Base-by-base conservation (phyloP, 64 coral and sea anemone genomes). In the Porites lutea region DNA sequence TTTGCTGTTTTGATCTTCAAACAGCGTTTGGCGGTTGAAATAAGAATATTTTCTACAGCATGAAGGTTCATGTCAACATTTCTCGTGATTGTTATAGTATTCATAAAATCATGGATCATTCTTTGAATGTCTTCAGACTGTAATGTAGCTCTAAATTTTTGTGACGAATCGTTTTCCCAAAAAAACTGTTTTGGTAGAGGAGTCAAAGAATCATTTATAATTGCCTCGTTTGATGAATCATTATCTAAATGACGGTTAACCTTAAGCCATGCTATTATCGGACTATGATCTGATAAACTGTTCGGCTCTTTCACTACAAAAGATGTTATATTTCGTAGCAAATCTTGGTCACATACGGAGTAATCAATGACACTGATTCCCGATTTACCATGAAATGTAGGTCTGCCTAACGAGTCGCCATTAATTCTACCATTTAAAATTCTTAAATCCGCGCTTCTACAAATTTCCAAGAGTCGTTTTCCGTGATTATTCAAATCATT, bases 1-100 rank as follows among this genome's bases (percentile, higher is more conserved):
- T 74, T 88, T 3, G 8, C 13, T 6, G 57, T 75, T 20, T 75
- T 88, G 52, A 88, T 48, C 37, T 88, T 88, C 18, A 88, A 75
- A 88, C 27, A 88, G 53, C 22, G 15, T 54, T 88, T 88, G 21
- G 43, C 50, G n/a, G 86, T 71, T 75, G 50, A 46, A 18, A 79
- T 53, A 79, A 79, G 55, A 48, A 79, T 79, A n/a, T 8, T n/a
- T 79, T 79, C 0, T 53, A 79, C 27, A 0, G 27, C 27, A 37
- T 37, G 0, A 37, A 37, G 27, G 27, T 37, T 37, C 27, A 37
- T 37, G 27, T 37, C 27, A 37, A 37, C 27, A 37, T 37, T 37
- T 37, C 27, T 37, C 27, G 27, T 37, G 27, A 1, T 37, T 37
- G 27, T 37, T 37, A 1, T 37, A 0, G 27, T 51, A 79, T 79